Percentiles rank a stretch among this genome's conserved stretches.
Evolutionary conservation across 2,888 invertebrate genomes (phyloP).

Genomic region (Coelinius sp.): DNA sequence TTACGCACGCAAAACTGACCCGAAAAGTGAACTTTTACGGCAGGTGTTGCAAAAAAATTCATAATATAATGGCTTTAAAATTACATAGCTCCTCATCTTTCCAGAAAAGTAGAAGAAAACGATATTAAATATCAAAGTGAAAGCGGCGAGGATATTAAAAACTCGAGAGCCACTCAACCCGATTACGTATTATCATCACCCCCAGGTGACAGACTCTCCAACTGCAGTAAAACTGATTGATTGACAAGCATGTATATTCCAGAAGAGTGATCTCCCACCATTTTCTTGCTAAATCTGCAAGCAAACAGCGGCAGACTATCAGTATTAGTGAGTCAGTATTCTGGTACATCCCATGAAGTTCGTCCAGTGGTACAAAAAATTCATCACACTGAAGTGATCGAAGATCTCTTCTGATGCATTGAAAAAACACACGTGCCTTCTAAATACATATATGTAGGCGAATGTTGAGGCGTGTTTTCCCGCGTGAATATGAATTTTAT

Average conservation of each 20-base stretch:
- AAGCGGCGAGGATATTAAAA: not conserved
- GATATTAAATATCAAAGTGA: not conserved
- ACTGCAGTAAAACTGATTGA: not conserved
- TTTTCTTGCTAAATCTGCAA: not conserved
- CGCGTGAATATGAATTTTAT: not conserved
- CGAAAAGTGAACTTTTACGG: too few relatives aligned
- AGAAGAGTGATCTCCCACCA: not conserved
- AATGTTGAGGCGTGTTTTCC: conserved; percentile 39
- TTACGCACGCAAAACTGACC: too few relatives aligned
- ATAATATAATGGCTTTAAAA: not conserved
- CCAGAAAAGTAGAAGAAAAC: not conserved
- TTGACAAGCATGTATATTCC: not conserved
- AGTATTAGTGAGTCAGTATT: conserved; percentile 42
- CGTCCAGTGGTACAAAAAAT: conserved; percentile 22
- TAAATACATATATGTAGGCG: not conserved
- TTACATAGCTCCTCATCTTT: not conserved
- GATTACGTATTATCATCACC: not conserved
- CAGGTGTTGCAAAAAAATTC: not conserved
- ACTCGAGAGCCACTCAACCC: not conserved
- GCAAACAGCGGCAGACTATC: conserved; percentile 37
- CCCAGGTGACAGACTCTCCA: conserved; percentile 7
- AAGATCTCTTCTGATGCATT: conserved; percentile 17
- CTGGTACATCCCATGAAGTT: conserved; percentile 33
- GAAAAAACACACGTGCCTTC: conserved; percentile 4
- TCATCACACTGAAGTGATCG: conserved; percentile 33